Base-by-base conservation (phyloP, 2,888 invertebrate genomes). In the Listrodromus nycthemerus region DNA sequence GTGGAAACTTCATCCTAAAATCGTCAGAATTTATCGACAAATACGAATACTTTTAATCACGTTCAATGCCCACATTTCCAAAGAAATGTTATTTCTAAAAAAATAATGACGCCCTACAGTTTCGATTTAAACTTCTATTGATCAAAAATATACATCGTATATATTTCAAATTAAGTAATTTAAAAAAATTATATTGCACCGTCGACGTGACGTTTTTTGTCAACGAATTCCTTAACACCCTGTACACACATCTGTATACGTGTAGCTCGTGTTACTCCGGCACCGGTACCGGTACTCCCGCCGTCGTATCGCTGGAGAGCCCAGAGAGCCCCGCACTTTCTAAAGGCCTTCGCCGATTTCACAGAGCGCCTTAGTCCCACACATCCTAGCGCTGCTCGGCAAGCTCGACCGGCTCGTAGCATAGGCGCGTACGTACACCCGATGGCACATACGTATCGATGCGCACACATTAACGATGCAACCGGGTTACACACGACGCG, bases 271-370 rank as follows among this genome's bases (percentile, higher is more conserved):
- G 66, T 61, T 66, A n/a, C 69, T 41, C 41, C 58, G 65, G 63
- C 86, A 86, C 86, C 86, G 87, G 88, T 89, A 87, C 87, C 52
- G 41, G 76, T 61, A 65, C 66, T 78, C 21, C 45, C 41, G 76
- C 76, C 65, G 66, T 48, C 55, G 69, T 61, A 82, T 76, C 79
- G 76, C 83, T 41, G 85, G 78, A 80, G 87, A 86, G 87, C 85
- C 86, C 82, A 83, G 86, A 87, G 63, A 65, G 63, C 50, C 74
- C 87, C 87, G 89, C 89, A 92, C 92, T 92, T 92, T 92, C 92
- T 92, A 92, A 92, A 92, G 89, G 89, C 91, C 92, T 92, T 91
- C 91, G 90, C 86, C 87, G 89, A 86, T 88, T 89, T 89, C 87
- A 89, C 88, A 65, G 58, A 58, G 21, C 45, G 67, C 61, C 48